Evolutionary conservation across 2,113 vertebrate genomes (phyloP).

Genomic region (Neodontobutis hainanensis): DNA sequence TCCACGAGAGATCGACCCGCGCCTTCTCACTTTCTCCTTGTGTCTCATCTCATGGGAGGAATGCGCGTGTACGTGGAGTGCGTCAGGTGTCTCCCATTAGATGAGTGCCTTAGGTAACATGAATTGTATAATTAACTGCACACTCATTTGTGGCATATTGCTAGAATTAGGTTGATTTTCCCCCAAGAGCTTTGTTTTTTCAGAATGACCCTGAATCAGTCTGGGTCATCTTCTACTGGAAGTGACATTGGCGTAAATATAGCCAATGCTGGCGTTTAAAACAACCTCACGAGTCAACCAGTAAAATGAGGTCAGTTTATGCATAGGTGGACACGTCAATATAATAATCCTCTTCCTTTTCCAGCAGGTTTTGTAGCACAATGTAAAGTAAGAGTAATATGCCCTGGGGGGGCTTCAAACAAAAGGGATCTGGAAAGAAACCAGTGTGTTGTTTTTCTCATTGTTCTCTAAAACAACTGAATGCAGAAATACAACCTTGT

Average conservation of each 20-base stretch:
- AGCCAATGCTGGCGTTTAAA: conserved; percentile 37
- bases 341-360: not conserved
- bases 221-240: conserved; percentile 49
- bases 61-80: conserved; percentile 15
- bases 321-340: not conserved
- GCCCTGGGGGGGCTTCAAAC: conserved; percentile 8
- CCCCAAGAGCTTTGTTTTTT: conserved; percentile 9
- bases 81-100: conserved; percentile 29
- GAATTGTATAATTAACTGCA: not conserved
- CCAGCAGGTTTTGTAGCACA: conserved; percentile 17
- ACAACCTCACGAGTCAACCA: conserved; percentile 12
- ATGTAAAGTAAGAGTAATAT: conserved; percentile 35
- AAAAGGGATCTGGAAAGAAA: conserved; percentile 13
- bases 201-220: conserved; percentile 52
- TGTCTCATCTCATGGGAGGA: conserved; percentile 6
- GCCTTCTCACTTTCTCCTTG: conserved; percentile 32
- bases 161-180: not conserved
- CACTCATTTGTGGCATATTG: not conserved
- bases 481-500: not conserved
- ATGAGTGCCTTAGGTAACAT: not conserved
- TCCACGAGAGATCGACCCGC: conserved; percentile 3
- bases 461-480: not conserved
- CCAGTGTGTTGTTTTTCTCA: not conserved
- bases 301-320: conserved; percentile 46
- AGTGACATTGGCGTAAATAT: conserved; percentile 47